Evolutionary conservation across 2,888 invertebrate genomes (phyloP), one percentile per base, ranked within the genome.

Genomic region (Periphyllus acericola): DNA sequence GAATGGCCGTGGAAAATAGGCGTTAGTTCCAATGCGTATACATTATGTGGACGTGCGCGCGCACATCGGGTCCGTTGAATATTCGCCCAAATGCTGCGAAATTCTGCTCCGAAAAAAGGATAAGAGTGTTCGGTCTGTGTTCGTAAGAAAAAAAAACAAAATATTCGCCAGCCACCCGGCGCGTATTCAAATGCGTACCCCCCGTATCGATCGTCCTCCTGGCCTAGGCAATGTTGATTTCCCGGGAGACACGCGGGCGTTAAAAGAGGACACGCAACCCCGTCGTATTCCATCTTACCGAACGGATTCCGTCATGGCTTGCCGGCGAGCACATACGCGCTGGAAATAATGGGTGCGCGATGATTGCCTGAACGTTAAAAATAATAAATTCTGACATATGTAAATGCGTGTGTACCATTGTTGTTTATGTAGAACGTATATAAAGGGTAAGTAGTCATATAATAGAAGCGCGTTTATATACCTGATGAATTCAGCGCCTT

Each of bases 161-260:
- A 79, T 66, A 36, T 36, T 60, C 34, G 8, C 60, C 36, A 60
- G 60, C 80, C 60, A 60, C n/a, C 80, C 80, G 36, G 36, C 36
- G 80, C 80, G 79, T 79, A 79, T 79, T 79, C 79, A 79, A 79
- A 79, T 79, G 36, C 60, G 36, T 81, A 68, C 81, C 40, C 66
- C 66, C 81, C 5, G 17, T 83, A 83, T 82, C 83, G 83, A 83
- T 83, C 72, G 83, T 36, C 3, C 40, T 19, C 40, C 46, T 11
- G 34, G 55, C 74, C 55, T n/a, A 74, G 55, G 72, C 74, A n/a
- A 74, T 74, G 74, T 55, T 83, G 83, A 83, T 83, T 83, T 83
- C 83, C 83, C 83, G 72, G 29, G 83, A 83, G 82, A 71, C 82
- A 46, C 46, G 46, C 71, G 68, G 71, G 81, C 81, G 82, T 82